Percentiles rank a stretch among this genome's conserved stretches.
phyloP scores from a whole-genome alignment of 2,888 invertebrate genomes.

The Chrysolina haemoptera region DNA sequence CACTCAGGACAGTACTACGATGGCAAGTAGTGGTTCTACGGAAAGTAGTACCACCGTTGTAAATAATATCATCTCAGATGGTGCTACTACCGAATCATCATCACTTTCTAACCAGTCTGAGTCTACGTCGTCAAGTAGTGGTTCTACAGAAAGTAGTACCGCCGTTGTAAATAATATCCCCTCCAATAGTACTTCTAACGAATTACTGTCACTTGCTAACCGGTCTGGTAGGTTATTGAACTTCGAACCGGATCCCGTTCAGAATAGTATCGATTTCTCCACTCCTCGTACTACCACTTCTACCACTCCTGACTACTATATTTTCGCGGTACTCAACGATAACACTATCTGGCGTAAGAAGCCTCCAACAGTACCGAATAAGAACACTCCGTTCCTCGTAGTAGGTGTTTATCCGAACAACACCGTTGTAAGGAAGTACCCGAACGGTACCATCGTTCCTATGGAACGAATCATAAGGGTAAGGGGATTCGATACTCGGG shows the following conservation, averaged over 20 bases:
- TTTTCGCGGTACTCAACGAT: constrained; percentile 84
- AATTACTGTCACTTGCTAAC: constrained; percentile 44
- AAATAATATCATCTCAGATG: constrained; percentile 21
- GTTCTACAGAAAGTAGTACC: constrained; percentile 27
- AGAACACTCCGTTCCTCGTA: constrained; percentile 81
- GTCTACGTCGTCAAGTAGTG: constrained; percentile 29
- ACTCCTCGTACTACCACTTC: constrained; percentile 54
- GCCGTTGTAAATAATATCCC: constrained; percentile 29
- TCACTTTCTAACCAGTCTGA: constrained; percentile 61
- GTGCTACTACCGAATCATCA: no score
- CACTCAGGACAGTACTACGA: constrained; percentile 45
- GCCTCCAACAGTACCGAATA: constrained; percentile 78
- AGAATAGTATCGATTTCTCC: constrained; percentile 55
- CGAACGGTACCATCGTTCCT: constrained; percentile 85
- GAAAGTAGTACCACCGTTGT: constrained; percentile 30
- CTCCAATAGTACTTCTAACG: constrained; percentile 31
- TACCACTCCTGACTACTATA: constrained; percentile 75
- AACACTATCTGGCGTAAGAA: constrained; percentile 85
- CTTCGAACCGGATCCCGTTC: constrained; percentile 53
- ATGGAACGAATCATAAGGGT: constrained; percentile 72
- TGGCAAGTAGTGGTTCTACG: no score
- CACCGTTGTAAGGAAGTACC: constrained; percentile 84
- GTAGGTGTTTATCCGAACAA: constrained; percentile 85
- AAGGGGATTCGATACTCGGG: constrained; percentile 75
- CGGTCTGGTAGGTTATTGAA: constrained; percentile 61